Conservation (phyloP, 2,888 invertebrate genomes). For the Eurytoma adleriae region DNA sequence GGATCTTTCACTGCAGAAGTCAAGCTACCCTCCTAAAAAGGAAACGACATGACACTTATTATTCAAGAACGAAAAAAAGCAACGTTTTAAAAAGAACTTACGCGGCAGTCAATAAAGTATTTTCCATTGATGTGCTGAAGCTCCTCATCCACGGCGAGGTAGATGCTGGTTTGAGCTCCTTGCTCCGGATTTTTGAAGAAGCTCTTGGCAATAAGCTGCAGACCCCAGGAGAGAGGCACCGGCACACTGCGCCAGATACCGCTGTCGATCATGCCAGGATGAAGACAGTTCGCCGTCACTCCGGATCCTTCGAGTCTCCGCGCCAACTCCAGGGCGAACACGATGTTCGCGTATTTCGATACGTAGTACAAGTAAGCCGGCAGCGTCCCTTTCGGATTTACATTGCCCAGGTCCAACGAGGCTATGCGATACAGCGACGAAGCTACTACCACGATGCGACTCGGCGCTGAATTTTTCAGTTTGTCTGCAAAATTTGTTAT, state of each 20-base stretch:
- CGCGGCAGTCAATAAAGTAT: constrained; percentile 88
- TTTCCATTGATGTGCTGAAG: constrained; percentile 83
- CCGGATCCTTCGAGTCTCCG: constrained; percentile 86
- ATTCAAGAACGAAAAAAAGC: neutral
- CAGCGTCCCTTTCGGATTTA: constrained; percentile 85
- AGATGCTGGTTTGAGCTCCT: constrained; percentile 88
- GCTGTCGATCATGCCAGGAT: constrained; percentile 90
- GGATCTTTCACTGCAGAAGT: constrained; percentile 82
- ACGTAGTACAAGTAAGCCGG: constrained; percentile 87
- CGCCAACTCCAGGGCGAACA: constrained; percentile 87
- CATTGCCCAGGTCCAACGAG: constrained; percentile 84
- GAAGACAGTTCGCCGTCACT: constrained; percentile 90
- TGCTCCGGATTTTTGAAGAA: constrained; percentile 87
- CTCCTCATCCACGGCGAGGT: constrained; percentile 86
- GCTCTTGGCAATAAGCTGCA: constrained; percentile 82
- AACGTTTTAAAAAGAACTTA: too few relatives aligned
- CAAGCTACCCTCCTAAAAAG: constrained; percentile 78
- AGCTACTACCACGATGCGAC: constrained; percentile 89
- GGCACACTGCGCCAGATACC: constrained; percentile 91
- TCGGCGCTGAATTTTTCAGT: constrained; percentile 85
- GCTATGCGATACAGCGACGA: constrained; percentile 87
- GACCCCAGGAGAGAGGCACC: constrained; percentile 83
- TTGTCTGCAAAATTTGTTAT: constrained; percentile 78
- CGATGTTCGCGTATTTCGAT: constrained; percentile 91
- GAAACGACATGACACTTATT: neutral